Conservation (phyloP, 2,113 vertebrate species). For the Alectura lathami region DNA sequence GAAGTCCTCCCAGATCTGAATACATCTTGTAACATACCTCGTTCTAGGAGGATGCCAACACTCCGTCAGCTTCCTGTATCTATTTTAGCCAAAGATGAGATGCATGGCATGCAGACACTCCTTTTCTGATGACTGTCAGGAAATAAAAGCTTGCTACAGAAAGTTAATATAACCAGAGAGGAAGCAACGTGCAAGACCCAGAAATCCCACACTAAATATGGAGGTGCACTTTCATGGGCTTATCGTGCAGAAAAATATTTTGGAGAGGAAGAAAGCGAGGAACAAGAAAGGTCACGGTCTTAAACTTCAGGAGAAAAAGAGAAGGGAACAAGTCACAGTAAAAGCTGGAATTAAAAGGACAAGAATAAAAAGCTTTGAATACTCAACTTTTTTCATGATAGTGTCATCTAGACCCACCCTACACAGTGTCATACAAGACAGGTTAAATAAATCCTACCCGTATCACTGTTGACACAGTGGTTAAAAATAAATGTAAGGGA, state of each 20-base stretch:
- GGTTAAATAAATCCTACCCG: background rate
- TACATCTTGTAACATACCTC: background rate
- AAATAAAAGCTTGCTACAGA: background rate
- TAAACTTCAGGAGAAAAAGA: background rate
- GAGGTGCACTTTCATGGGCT: background rate
- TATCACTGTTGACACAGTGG: background rate
- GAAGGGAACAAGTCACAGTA: background rate
- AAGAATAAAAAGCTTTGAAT: background rate
- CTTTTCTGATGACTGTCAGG: background rate
- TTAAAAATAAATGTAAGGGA: background rate
- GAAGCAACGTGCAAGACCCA: background rate
- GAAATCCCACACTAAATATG: background rate
- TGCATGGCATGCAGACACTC: background rate
- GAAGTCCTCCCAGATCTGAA: background rate
- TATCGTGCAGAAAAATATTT: background rate
- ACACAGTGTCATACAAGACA: fast-evolving
- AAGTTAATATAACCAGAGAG: background rate
- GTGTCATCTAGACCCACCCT: background rate
- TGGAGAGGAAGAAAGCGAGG: background rate
- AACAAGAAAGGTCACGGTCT: background rate
- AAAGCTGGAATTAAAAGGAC: background rate
- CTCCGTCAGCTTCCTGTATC: background rate
- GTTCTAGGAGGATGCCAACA: background rate
- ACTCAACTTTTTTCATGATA: background rate
- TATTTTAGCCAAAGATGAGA: background rate